Conservation (phyloP, 2,888 invertebrate species). For the Scaptomyza parva region DNA sequence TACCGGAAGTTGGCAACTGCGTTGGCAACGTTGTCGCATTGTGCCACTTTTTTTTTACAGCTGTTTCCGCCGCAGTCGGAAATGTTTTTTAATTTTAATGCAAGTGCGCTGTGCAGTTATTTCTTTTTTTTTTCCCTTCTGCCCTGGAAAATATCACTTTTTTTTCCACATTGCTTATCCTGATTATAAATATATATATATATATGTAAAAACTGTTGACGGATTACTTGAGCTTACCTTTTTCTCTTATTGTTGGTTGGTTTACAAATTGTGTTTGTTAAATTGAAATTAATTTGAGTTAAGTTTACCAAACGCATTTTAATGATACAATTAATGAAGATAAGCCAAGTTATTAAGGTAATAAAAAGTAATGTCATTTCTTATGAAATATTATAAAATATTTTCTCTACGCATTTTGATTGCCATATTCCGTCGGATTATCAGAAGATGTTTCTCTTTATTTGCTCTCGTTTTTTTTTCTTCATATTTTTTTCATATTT, state of each 20-base stretch:
- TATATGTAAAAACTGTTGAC: slow-evolving; percentile 7
- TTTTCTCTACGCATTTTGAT: slow-evolving; percentile 16
- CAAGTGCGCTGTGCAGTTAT: slow-evolving; percentile 47
- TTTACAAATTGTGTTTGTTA: background rate
- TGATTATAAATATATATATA: background rate
- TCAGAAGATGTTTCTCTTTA: background rate
- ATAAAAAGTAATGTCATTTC: background rate
- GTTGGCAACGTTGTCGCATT: slow-evolving; percentile 40
- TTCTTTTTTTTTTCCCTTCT: background rate
- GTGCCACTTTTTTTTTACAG: slow-evolving; percentile 71
- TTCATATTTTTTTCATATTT: too few species aligned
- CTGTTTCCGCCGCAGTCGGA: slow-evolving; percentile 66
- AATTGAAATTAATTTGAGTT: background rate
- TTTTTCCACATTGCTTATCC: slow-evolving; percentile 4
- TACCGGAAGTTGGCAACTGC: slow-evolving; percentile 57
- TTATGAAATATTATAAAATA: background rate
- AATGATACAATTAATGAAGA: background rate
- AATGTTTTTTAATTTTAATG: slow-evolving; percentile 75
- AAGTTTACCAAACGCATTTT: background rate
- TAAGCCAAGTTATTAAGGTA: too few species aligned
- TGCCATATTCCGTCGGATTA: slow-evolving; percentile 12
- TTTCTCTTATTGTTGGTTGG: background rate
- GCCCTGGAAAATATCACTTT: slow-evolving; percentile 4
- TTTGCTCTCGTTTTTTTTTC: slow-evolving; percentile 3
- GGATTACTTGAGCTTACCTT: slow-evolving; percentile 6